These are phyloP conservation scores for Musca domestica DNA, from an alignment of 1,140 invertebrate species.

Conservation along the genomic window DNA sequence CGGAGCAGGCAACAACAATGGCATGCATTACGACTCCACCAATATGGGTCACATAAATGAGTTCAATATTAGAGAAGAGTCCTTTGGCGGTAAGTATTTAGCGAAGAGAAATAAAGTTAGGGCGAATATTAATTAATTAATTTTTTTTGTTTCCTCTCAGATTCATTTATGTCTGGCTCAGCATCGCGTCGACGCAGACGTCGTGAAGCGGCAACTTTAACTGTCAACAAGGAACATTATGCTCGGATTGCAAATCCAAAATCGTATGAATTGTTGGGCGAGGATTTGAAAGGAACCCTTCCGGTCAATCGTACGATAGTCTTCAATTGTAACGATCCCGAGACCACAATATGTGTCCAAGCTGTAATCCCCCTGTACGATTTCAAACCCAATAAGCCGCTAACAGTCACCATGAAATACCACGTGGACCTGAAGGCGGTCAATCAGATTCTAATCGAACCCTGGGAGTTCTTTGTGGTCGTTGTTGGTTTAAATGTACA, in stretches of 20 bases:
- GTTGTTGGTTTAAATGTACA: conserved; percentile 35
- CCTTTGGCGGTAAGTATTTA: background rate
- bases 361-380: conserved; percentile 45
- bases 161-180: conserved; percentile 33
- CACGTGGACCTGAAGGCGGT: conserved; percentile 45
- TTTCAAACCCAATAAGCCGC: conserved; percentile 41
- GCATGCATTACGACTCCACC: conserved; percentile 32
- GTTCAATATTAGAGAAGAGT: too few relatives aligned
- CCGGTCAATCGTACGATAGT: conserved; percentile 51
- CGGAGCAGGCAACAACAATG: conserved; percentile 32
- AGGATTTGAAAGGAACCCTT: conserved; percentile 43
- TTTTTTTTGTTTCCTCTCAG: background rate
- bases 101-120: background rate
- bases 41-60: conserved; percentile 36
- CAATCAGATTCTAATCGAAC: conserved; percentile 46
- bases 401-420: conserved; percentile 44
- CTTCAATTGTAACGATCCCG: conserved; percentile 46
- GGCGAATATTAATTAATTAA: background rate
- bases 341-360: conserved; percentile 41
- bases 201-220: conserved; percentile 35
- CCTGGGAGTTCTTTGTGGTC: conserved; percentile 50
- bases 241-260: conserved; percentile 40
- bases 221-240: conserved; percentile 45
- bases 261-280: conserved; percentile 42
- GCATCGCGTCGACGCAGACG: conserved; percentile 34